Conservation (phyloP, 2,113 vertebrate genomes). For the Pogona vitticeps region DNA sequence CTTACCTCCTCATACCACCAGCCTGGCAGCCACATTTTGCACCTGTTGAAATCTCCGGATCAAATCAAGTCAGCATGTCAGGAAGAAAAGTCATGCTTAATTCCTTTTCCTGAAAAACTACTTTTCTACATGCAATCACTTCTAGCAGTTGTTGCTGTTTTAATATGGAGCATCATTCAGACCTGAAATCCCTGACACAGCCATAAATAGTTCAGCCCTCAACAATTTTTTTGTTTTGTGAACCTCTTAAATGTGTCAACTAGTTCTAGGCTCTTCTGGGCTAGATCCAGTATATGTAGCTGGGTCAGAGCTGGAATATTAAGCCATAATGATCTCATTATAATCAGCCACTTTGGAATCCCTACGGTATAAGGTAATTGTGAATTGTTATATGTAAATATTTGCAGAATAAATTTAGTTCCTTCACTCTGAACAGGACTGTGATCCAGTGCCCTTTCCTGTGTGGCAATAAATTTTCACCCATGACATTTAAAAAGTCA, state of each 20-base stretch:
- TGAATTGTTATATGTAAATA: constrained; percentile 44
- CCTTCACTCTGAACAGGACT: background rate
- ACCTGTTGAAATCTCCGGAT: too few relatives aligned
- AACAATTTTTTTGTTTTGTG: constrained; percentile 29
- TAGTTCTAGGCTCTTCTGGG: background rate
- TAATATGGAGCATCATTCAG: background rate
- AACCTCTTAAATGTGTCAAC: background rate
- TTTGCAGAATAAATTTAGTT: constrained; percentile 42
- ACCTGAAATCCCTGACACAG: background rate
- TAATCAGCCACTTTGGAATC: constrained; percentile 46
- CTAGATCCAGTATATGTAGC: background rate
- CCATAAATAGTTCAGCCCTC: constrained; percentile 50
- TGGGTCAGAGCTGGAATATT: constrained; percentile 40
- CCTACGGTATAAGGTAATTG: constrained; percentile 49
- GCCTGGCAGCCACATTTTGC: too few relatives aligned
- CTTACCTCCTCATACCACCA: too few relatives aligned
- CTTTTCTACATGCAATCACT: background rate
- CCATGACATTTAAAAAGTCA: constrained; percentile 17
- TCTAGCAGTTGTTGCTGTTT: background rate
- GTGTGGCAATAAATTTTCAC: background rate
- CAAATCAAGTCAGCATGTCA: background rate
- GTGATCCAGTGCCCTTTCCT: accelerated
- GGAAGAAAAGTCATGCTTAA: background rate
- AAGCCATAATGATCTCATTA: constrained; percentile 60
- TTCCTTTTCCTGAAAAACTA: background rate